phyloP scores from a whole-genome alignment of 2,797 vertebrate species.

The Huso huso region DNA sequence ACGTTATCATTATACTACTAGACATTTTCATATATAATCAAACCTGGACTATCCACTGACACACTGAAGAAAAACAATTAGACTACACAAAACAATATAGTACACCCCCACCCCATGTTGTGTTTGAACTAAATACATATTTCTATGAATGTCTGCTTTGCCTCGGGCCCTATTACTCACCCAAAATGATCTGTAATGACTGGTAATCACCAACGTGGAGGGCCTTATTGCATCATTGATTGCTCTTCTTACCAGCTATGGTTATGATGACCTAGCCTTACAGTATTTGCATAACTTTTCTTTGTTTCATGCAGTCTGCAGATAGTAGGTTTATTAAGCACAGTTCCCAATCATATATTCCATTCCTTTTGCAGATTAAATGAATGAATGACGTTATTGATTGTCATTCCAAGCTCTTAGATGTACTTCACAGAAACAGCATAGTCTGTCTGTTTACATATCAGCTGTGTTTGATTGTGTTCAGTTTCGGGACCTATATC shows the following conservation, averaged over 20 bases:
- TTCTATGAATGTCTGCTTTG: slow-evolving; percentile 60
- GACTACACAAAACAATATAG: too few species aligned
- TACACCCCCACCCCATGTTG: too few species aligned
- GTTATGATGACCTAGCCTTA: slow-evolving; percentile 61
- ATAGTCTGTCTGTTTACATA: slow-evolving; percentile 52
- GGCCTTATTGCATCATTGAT: slow-evolving; percentile 59
- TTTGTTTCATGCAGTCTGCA: slow-evolving; percentile 26
- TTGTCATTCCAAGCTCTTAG: slow-evolving; percentile 28
- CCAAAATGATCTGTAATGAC: slow-evolving; percentile 63
- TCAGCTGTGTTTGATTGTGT: slow-evolving; percentile 49
- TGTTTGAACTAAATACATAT: slow-evolving; percentile 19
- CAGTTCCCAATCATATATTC: slow-evolving; percentile 46
- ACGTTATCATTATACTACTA: too few species aligned
- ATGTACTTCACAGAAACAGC: slow-evolving; percentile 28
- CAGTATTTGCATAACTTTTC: slow-evolving; percentile 16
- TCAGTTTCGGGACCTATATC: slow-evolving; percentile 51
- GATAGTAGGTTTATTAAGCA: slow-evolving; percentile 25
- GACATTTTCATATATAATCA: too few species aligned
- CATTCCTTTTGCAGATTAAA: slow-evolving; percentile 36
- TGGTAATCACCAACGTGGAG: slow-evolving; percentile 57
- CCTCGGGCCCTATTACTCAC: slow-evolving; percentile 56
- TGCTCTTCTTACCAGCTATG: slow-evolving; percentile 57
- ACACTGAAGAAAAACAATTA: too few species aligned
- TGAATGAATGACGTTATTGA: slow-evolving; percentile 51
- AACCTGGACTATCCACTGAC: too few species aligned